Base-by-base conservation (phyloP, 2,888 invertebrate genomes). In the Euplagia quadripunctaria region DNA sequence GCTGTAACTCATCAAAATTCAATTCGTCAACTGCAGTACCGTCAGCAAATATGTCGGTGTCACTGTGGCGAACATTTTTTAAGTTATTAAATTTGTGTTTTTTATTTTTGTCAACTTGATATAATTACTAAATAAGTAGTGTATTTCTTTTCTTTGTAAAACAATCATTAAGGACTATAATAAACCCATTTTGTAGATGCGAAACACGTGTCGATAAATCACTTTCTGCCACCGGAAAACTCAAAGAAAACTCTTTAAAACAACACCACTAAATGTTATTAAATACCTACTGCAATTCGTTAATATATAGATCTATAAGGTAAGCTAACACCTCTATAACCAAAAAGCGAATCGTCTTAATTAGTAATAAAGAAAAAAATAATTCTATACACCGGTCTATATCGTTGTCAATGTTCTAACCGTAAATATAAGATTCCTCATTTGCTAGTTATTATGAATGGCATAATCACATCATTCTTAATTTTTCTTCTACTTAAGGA, bases 1-100 rank as follows among this genome's bases (percentile, higher is more conserved):
- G 87, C 91, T 90, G 91, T 87, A 91, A 86, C 81, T 92, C 93
- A 95, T 95, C 94, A 94, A 94, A 94, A 94, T 94, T 94, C 94
- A 94, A 94, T 95, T 93, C 94, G 92, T 93, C 94, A 93, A 92
- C 89, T 83, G 85, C 75, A 17, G 90, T 91, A 94, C 79, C 74
- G 92, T 84, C 80, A 20, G 88, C 91, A 92, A 76, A 84, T 75
- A 78, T 63, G 14, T 66, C 31, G 1, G 4, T 52, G 11, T 68
- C 55, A 61, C 68, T 49, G 43, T 69, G 52, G 41, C 16, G 2
- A 74, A 72, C 61, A 31, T 61, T 51, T 51, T 70, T 70, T 70
- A 69, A 61, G 42, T 63, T 70, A 41, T 63, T 46, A 65, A 31
- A 46, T 41, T 1, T 55, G 4, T 0, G 9, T 61, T 55, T 68